phyloP scores from a whole-genome alignment of 2,888 invertebrate species.

The Cephalotes varians region DNA sequence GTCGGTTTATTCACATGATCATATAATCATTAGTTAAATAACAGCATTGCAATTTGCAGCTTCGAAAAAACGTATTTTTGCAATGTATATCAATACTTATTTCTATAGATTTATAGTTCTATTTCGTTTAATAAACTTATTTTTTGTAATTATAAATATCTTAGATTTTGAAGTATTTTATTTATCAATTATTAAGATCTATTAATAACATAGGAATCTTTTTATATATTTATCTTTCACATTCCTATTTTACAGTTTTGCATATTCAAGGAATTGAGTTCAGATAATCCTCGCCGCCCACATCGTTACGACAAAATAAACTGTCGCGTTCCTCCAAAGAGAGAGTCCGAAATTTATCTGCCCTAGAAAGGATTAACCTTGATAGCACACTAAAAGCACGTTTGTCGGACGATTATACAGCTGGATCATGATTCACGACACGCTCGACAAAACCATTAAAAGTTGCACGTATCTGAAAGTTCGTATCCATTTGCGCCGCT shows the following conservation, averaged over 20 bases:
- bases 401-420: constrained; percentile 14
- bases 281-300: background rate
- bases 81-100: background rate
- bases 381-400: constrained; percentile 25
- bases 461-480: constrained; percentile 65
- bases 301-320: background rate
- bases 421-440: constrained; percentile 57
- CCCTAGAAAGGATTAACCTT: constrained; percentile 10
- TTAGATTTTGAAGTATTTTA: background rate
- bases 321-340: background rate
- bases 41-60: background rate
- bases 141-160: constrained; percentile 5
- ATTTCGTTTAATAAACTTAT: background rate
- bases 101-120: background rate
- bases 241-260: background rate
- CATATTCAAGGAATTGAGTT: background rate
- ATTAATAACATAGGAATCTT: background rate
- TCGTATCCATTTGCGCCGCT: constrained; percentile 61
- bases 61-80: background rate
- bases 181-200: background rate
- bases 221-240: background rate
- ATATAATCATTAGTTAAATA: background rate
- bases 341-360: constrained; percentile 7
- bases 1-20: background rate
- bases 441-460: constrained; percentile 71